These are phyloP conservation scores for Platycercus adscitus DNA, from an alignment of 2,113 vertebrate species.

Conservation along the genomic window DNA sequence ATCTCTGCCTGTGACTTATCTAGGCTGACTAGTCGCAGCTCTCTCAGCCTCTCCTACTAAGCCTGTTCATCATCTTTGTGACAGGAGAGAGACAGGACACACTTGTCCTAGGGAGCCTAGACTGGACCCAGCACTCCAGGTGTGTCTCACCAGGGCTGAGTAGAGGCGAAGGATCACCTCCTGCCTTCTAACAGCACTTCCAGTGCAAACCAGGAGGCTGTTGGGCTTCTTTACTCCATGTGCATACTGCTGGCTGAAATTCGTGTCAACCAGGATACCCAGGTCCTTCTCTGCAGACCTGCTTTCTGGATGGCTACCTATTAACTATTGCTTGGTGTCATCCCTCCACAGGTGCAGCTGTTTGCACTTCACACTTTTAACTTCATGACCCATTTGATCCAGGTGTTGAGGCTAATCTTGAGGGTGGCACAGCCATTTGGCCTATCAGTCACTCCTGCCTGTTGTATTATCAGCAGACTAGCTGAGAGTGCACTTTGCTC, in stretches of 20 bases:
- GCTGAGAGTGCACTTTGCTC: neutral
- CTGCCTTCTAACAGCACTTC: neutral
- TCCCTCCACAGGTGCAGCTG: neutral
- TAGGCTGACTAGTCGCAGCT: neutral
- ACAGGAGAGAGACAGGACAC: neutral
- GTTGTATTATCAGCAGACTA: neutral
- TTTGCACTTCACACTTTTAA: neutral
- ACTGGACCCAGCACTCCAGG: neutral
- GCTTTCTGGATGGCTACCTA: neutral
- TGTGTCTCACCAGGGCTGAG: neutral
- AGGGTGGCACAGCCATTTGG: neutral
- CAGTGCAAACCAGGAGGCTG: neutral
- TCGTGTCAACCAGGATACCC: neutral
- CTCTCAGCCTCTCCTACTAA: neutral
- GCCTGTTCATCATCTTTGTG: neutral
- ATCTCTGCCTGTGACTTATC: neutral
- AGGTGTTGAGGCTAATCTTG: neutral
- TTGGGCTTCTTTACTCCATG: neutral
- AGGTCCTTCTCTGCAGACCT: neutral
- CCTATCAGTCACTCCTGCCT: neutral
- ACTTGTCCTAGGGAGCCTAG: neutral
- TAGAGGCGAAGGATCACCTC: neutral
- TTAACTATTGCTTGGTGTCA: neutral
- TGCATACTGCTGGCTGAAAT: neutral
- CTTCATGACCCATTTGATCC: neutral